These are phyloP conservation scores for Tympanoctomys barrerae DNA, from an alignment of 2,797 vertebrate species.

Conservation along the genomic window DNA sequence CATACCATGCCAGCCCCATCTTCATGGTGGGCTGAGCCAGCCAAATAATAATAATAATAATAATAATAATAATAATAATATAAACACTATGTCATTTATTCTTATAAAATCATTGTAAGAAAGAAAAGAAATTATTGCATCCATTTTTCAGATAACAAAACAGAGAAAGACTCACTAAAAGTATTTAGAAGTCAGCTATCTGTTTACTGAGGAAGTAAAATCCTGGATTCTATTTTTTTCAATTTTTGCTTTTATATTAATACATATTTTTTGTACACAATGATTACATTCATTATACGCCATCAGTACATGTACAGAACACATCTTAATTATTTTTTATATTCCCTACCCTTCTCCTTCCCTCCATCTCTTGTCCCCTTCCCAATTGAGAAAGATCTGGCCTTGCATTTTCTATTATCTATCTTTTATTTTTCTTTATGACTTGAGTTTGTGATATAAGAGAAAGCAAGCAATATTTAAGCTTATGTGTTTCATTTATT, in stretches of 20 bases:
- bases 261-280: neutral
- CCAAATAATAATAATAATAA: too few relatives aligned
- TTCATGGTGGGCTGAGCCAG: too few relatives aligned
- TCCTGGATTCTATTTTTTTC: neutral
- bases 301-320: too few relatives aligned
- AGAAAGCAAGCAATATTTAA: neutral
- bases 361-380: neutral
- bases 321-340: neutral
- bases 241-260: neutral
- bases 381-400: neutral
- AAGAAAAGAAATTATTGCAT: conserved; percentile 3
- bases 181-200: too few relatives aligned
- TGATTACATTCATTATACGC: neutral
- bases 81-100: conserved; percentile 44
- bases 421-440: neutral
- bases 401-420: neutral
- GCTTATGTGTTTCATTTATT: neutral
- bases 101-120: conserved; percentile 7
- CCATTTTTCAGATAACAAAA: conserved; percentile 52
- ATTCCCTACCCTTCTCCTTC: neutral
- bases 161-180: conserved; percentile 23
- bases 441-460: neutral
- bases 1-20: too few relatives aligned
- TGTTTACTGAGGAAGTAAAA: conserved; percentile 41
- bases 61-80: too few relatives aligned